These are phyloP conservation scores for Benthochromis sp. DNA, from an alignment of 2,113 vertebrate genomes.

Conservation along the genomic window DNA sequence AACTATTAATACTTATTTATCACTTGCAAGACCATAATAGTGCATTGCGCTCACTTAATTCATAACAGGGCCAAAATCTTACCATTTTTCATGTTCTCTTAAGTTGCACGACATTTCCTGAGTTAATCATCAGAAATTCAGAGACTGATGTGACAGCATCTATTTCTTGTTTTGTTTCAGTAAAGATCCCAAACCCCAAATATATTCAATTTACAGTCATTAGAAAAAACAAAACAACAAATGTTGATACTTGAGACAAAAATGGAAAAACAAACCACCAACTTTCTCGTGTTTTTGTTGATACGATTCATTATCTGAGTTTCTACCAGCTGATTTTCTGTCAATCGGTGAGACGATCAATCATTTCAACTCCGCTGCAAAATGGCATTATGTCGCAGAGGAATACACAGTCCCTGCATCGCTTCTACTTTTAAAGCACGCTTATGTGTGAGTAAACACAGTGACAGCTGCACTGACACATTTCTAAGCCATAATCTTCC, in stretches of 20 bases:
- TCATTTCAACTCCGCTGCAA: not conserved
- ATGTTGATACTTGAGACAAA: not conserved
- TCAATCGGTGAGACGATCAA: not conserved
- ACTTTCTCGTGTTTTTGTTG: not conserved
- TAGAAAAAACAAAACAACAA: not conserved
- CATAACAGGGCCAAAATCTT: not conserved
- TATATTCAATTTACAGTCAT: not conserved
- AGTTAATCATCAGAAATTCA: not conserved
- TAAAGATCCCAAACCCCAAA: not conserved
- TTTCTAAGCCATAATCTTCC: conserved; percentile 7
- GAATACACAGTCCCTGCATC: not conserved
- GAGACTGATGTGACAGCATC: not conserved
- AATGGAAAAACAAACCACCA: not conserved
- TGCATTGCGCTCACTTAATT: not conserved
- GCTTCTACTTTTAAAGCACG: not conserved
- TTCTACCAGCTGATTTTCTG: not conserved
- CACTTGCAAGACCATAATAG: not conserved
- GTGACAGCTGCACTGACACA: conserved; percentile 40
- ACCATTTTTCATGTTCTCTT: not conserved
- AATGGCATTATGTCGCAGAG: not conserved
- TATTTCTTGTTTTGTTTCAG: not conserved
- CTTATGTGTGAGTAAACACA: conserved; percentile 34
- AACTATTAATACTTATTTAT: not conserved
- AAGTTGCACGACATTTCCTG: not conserved
- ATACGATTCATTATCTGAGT: not conserved